Evolutionary conservation across 1,140 invertebrate species (phyloP).

Genomic region (Chymomyza costata): DNA sequence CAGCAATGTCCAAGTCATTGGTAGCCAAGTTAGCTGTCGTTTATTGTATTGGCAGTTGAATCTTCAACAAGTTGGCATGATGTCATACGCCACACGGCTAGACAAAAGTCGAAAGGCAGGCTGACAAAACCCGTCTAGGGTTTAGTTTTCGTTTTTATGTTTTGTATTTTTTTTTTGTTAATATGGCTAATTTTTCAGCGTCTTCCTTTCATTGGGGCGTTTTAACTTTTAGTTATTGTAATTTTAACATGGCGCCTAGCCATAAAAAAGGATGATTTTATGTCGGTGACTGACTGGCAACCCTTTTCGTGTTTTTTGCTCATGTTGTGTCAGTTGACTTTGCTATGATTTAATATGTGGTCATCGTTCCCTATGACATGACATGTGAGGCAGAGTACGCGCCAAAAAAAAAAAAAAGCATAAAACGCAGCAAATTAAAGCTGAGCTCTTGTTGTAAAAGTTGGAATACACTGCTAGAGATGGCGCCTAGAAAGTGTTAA

Average conservation of each 20-base stretch:
- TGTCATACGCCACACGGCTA: slow-evolving; percentile 34
- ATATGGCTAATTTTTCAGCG: slow-evolving; percentile 39
- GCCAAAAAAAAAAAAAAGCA: too few relatives aligned
- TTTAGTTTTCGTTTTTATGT: too few relatives aligned
- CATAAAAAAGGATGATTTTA: slow-evolving; percentile 15
- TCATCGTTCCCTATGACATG: slow-evolving; percentile 23
- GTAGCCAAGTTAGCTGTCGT: slow-evolving; percentile 10
- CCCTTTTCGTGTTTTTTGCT: slow-evolving; percentile 45
- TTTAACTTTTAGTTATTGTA: slow-evolving; percentile 57
- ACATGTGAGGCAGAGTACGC: slow-evolving; percentile 32
- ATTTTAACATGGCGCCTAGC: slow-evolving; percentile 51
- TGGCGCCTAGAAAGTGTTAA: too few relatives aligned
- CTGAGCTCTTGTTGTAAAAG: too few relatives aligned
- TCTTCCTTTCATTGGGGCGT: slow-evolving; percentile 45
- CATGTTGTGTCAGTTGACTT: slow-evolving; percentile 16
- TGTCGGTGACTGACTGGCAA: slow-evolving; percentile 2
- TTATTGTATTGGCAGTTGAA: slow-evolving; percentile 37
- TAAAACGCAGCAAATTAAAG: slow-evolving; percentile 29
- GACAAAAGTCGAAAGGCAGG: slow-evolving; percentile 18
- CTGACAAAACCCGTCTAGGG: too few relatives aligned
- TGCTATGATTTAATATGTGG: slow-evolving; percentile 28
- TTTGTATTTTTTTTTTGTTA: slow-evolving; percentile 5
- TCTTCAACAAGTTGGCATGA: slow-evolving; percentile 36
- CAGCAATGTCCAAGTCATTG: slow-evolving; percentile 1
- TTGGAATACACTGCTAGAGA: too few relatives aligned